Percentiles rank a stretch among this genome's conserved stretches.
Conservation (phyloP, 2,888 invertebrate species). For the Nesidiocoris tenuis region DNA sequence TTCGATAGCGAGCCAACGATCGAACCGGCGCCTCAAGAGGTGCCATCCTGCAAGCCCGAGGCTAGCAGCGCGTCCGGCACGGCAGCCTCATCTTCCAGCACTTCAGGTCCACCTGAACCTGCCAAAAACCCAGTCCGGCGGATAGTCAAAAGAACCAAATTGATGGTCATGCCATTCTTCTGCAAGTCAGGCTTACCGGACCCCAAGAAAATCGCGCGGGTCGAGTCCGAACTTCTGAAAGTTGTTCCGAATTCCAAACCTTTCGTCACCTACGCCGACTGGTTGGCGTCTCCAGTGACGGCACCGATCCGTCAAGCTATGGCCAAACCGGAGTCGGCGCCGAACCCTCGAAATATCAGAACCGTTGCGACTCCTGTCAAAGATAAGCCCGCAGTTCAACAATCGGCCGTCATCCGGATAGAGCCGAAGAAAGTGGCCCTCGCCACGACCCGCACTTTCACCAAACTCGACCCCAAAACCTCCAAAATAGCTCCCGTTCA, state of each 20-base stretch:
- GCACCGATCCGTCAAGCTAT: neutral
- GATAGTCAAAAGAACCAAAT: neutral
- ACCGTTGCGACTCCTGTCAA: neutral
- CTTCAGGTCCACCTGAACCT: neutral
- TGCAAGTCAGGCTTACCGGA: neutral
- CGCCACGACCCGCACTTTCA: neutral
- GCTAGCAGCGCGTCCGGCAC: neutral
- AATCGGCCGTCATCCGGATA: neutral
- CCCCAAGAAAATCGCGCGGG: neutral
- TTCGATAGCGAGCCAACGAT: neutral
- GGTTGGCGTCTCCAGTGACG: neutral
- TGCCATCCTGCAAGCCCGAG: neutral
- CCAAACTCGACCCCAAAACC: neutral
- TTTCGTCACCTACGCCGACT: neutral
- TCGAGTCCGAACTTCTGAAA: neutral
- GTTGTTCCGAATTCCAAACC: neutral
- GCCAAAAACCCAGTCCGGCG: neutral
- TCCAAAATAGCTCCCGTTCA: neutral
- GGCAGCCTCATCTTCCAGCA: neutral
- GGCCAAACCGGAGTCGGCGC: neutral
- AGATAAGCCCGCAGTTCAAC: neutral
- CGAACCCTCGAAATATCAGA: neutral
- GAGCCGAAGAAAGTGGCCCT: neutral
- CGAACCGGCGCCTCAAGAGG: neutral
- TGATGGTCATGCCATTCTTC: neutral